Percentiles rank a stretch among this genome's conserved stretches.
Conservation (phyloP, 2,797 vertebrate genomes). For the Notamacropus eugenii region DNA sequence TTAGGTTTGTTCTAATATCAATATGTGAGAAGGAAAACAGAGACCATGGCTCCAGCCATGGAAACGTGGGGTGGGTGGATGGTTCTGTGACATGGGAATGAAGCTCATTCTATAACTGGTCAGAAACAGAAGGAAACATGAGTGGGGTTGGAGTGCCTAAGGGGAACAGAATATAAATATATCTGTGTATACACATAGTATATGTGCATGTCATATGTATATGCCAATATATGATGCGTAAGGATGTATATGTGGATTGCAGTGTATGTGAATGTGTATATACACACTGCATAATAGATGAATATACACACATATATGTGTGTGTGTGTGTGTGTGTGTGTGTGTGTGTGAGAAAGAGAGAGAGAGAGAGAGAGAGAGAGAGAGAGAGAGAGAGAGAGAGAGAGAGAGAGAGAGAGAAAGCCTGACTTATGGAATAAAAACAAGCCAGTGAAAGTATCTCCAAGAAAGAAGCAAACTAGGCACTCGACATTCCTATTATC, state of each 20-base stretch:
- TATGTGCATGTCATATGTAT: neutral
- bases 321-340: too few species aligned
- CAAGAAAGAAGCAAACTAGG: neutral
- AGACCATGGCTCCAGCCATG: neutral
- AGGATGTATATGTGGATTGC: neutral
- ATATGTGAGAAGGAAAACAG: constrained; percentile 57
- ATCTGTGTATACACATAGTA: neutral
- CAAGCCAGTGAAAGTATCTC: neutral
- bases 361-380: too few species aligned
- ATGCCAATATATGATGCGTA: neutral
- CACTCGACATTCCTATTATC: constrained; percentile 17
- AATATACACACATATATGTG: neutral
- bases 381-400: too few species aligned
- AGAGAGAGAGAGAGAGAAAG: too few species aligned
- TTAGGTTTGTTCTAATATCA: constrained; percentile 48
- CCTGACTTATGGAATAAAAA: neutral
- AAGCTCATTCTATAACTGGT: constrained; percentile 23
- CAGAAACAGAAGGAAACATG: constrained; percentile 46
- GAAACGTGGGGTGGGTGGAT: neutral
- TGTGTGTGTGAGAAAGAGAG: too few species aligned
- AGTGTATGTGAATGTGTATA: neutral
- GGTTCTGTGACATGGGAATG: constrained; percentile 20
- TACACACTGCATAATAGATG: too few species aligned
- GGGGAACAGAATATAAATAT: constrained; percentile 45
- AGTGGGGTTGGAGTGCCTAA: constrained; percentile 50